These are phyloP conservation scores for Hirtodrosophila histrioides DNA, from an alignment of 2,888 invertebrate species.

Conservation along the genomic window DNA sequence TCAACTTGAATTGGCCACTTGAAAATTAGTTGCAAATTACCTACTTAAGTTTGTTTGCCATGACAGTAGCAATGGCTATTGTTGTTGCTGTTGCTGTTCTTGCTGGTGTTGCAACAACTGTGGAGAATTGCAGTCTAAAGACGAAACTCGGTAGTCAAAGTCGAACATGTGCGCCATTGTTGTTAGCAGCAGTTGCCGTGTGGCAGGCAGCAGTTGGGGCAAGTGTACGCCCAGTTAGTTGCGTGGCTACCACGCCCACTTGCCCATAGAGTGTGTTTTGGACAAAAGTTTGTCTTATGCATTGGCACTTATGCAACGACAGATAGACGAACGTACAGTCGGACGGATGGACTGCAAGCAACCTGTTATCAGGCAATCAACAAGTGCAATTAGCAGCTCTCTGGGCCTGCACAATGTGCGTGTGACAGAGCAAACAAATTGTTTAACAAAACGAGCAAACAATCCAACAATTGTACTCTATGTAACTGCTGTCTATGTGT, in stretches of 20 bases:
- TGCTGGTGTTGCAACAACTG: conserved; percentile 13
- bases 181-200: conserved; percentile 17
- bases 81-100: conserved; percentile 15
- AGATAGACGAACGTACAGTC: conserved; percentile 1
- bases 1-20: conserved; percentile 63
- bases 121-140: conserved; percentile 23
- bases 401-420: conserved; percentile 67
- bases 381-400: conserved; percentile 76
- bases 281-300: conserved; percentile 75
- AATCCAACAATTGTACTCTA: conserved; percentile 30
- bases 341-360: conserved; percentile 33
- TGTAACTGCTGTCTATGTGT: conserved; percentile 22
- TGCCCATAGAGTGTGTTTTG: conserved; percentile 32
- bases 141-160: conserved; percentile 37
- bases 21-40: conserved; percentile 79
- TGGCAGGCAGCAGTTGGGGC: conserved; percentile 9
- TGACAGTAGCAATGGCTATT: conserved; percentile 33
- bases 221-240: conserved; percentile 43
- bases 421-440: conserved; percentile 78
- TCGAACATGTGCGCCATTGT: conserved; percentile 71
- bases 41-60: conserved; percentile 76
- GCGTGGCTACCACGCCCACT: conserved; percentile 69
- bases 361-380: conserved; percentile 75
- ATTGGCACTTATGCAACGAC: conserved; percentile 66
- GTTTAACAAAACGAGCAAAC: conserved; percentile 67